Percentiles rank a stretch among this genome's conserved stretches.
These are phyloP conservation scores for Aporophyla nigra DNA, from an alignment of 2,888 invertebrate species.

Conservation along the genomic window DNA sequence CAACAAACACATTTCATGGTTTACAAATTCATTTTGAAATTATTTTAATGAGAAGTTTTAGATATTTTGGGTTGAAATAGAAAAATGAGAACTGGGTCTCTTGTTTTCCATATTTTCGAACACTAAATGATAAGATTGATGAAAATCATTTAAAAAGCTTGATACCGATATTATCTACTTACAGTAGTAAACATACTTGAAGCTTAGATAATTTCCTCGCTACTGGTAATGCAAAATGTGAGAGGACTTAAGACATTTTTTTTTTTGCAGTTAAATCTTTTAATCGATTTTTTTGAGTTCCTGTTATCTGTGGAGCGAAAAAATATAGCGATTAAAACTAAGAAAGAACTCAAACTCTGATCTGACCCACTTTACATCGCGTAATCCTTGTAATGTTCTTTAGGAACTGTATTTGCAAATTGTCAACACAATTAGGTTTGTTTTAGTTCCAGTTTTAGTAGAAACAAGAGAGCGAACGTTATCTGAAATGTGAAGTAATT, in stretches of 20 bases:
- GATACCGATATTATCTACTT: not conserved
- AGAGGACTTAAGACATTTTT: too few species aligned
- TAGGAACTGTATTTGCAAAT: slow-evolving; percentile 1
- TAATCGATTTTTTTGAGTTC: not conserved
- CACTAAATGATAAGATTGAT: not conserved
- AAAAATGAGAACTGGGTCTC: too few species aligned
- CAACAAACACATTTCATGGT: not conserved
- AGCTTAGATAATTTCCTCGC: not conserved
- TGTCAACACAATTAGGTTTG: slow-evolving; percentile 27
- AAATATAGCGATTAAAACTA: not conserved
- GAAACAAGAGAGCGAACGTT: slow-evolving; percentile 16
- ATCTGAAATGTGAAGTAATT: slow-evolving; percentile 14
- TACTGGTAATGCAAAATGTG: not conserved
- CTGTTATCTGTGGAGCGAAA: not conserved
- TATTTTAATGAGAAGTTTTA: not conserved
- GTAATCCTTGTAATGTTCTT: not conserved
- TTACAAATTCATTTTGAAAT: not conserved
- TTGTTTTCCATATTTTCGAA: not conserved
- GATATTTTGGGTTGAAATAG: too few species aligned
- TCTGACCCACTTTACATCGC: not conserved
- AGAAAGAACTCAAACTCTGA: not conserved
- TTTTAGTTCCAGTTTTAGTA: not conserved
- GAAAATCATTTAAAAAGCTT: not conserved
- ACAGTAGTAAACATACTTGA: not conserved
- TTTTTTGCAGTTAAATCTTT: not conserved